Evolutionary conservation across 2,113 vertebrate genomes (phyloP).

Genomic region (Halichoerus grypus): DNA sequence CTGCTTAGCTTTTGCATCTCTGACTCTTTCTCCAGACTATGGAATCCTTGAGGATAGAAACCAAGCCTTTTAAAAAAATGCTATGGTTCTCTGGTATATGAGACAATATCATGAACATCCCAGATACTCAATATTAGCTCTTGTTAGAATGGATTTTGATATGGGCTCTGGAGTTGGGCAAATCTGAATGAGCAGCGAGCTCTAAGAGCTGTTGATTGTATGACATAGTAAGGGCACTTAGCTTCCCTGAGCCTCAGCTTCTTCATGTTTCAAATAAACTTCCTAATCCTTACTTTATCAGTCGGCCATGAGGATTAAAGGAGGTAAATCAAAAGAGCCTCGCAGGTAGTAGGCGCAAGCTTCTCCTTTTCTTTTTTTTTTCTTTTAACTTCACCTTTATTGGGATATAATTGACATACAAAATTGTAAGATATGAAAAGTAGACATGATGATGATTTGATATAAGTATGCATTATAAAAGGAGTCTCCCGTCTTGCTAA

Average conservation of each 20-base stretch:
- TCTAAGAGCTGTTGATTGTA: accelerated
- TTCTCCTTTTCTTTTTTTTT: neutral
- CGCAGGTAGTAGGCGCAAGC: accelerated
- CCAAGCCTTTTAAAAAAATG: too few species aligned
- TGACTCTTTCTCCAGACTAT: too few species aligned
- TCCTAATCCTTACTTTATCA: neutral
- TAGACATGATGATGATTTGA: neutral
- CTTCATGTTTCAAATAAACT: neutral
- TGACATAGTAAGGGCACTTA: accelerated
- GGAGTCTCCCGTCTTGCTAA: neutral
- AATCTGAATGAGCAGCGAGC: too few species aligned
- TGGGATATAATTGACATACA: neutral
- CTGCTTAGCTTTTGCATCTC: too few species aligned
- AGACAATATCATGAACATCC: neutral
- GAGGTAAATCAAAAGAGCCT: neutral
- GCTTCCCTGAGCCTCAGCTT: neutral
- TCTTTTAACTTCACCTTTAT: neutral
- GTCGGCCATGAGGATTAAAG: neutral
- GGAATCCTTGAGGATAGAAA: neutral
- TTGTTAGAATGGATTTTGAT: neutral
- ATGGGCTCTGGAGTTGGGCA: neutral
- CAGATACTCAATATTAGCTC: too few species aligned
- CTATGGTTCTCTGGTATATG: accelerated
- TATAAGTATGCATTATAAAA: neutral
- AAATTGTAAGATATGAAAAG: neutral